Evolutionary conservation across 2,113 vertebrate genomes (phyloP).

Genomic region (Nipponia nippon): DNA sequence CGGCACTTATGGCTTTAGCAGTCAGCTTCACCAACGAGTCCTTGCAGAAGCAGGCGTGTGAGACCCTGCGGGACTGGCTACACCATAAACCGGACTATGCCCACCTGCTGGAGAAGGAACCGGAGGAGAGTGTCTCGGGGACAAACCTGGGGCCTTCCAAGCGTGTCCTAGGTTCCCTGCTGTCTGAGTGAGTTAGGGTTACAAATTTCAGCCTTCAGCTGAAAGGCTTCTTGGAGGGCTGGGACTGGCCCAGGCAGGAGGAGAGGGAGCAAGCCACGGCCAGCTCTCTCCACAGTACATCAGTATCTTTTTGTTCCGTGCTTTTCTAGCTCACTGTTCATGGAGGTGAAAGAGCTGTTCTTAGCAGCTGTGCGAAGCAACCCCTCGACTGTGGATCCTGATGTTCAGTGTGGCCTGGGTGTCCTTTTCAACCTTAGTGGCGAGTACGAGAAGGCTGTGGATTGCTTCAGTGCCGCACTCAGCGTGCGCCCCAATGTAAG

Average conservation of each 20-base stretch:
- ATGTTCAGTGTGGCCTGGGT: constrained; percentile 94
- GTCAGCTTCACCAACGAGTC: constrained; percentile 98
- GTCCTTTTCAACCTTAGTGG: constrained; percentile 98
- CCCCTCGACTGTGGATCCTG: constrained; percentile 86
- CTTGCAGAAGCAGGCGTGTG: constrained; percentile 94
- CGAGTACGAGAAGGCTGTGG: constrained; percentile 96
- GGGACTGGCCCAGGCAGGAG: background rate
- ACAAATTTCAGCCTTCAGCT: background rate
- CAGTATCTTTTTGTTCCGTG: background rate
- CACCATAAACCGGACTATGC: constrained; percentile 85
- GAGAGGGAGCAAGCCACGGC: background rate
- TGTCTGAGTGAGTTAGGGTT: constrained; percentile 87
- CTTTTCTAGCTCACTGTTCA: constrained; percentile 82
- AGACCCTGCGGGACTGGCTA: constrained; percentile 93
- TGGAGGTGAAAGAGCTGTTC: constrained; percentile 92
- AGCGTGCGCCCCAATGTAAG: constrained; percentile 89
- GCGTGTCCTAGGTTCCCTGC: constrained; percentile 84
- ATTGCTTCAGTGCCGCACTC: constrained; percentile 94
- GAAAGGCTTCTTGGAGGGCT: background rate
- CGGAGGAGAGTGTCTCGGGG: constrained; percentile 10
- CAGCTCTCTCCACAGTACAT: background rate
- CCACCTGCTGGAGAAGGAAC: constrained; percentile 75
- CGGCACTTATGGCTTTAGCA: constrained; percentile 92
- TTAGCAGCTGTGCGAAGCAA: constrained; percentile 86
- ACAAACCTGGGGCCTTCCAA: constrained; percentile 75